Evolutionary conservation across 1,140 invertebrate species (phyloP), one percentile per base, ranked within the genome.

Genomic region (Arion vulgaris): DNA sequence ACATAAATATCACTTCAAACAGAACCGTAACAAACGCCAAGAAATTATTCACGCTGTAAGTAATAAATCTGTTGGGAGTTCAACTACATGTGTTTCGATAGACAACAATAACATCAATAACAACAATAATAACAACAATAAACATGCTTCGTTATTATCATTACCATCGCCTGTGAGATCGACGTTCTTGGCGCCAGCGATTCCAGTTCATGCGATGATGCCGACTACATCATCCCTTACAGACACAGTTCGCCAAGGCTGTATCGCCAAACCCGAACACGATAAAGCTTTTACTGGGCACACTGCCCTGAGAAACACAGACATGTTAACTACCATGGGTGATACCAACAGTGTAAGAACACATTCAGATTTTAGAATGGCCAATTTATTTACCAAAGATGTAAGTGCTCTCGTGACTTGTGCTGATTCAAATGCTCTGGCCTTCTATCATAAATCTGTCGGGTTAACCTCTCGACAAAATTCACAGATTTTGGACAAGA

Each of bases 381-480:
- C 73, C 19, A 34, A 45, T 26, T 49, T 75, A 28, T 75, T 53
- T 51, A 41, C 71, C 38, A 75, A 75, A 75, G 73, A 75, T 9
- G 32, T 41, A 26, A 49, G 11, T 11, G 17, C 39, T 17, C 11
- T 75, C 1, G 2, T 75, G 39, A n/a, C 73, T 19, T 72, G 71
- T 41, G 26, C 23, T 5, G 73, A 75, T 2, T 26, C 73, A 13
- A 75, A 26, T 38, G 78, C 66, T 32, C 26, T 80, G 68, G 39
- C 41, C 19, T 71, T 80, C 71, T 80, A 80, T 51, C 78, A 80
- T 9, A 69, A 80, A 49, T 26, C 62, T 1, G 5, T 80, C 66
- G 68, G 78, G 32, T 45, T 80, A 45, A 26, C n/a, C 9, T 13
- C 78, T 45, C 78, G 78, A 36, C 66, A 53, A 49, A 26, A 26